Base-by-base conservation (phyloP, 1,140 invertebrate genomes). In the Pseudomyrmex pallidus region DNA sequence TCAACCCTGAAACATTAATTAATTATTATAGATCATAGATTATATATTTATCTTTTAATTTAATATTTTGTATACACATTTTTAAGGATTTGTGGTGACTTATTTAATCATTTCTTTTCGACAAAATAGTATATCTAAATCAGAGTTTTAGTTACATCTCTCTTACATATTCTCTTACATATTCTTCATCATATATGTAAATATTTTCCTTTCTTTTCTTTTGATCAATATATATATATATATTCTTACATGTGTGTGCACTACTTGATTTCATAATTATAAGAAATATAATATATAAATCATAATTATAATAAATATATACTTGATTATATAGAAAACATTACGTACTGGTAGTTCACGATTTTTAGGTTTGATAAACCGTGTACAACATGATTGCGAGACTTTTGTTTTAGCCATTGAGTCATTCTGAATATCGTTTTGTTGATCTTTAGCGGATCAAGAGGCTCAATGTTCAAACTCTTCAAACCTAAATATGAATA, bases 381-480 rank as follows among this genome's bases (percentile, higher is more conserved):
- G 73, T 95, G 85, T 8, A 96, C 66, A 77, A 95, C 95, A 48
- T 96, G 94, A 88, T 96, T 95, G 66, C 91, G 93, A 90, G 96
- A 96, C 64, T 95, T 93, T 85, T 96, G 96, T 20, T 93, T 94
- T 50, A 96, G 93, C 46, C 93, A 96, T 95, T 0, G 95, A 94
- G 0, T 95, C 95, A 2, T 94, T 4, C 93, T 94, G 0, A 95
- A 95, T 15, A 96, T 96, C 85, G 94, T 93, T 82, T 96, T 91
- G 2, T 94, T 90, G 8, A 96, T 93, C 1, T 89, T 83, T 3
- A 96, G 88, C 0, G 96, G 96, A 77, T 96, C 96, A 35, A 96
- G 82, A 0, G 94, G 93, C 7, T 89, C 35, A 62, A 93, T 85
- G 78, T 89, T 91, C 44, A 93, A 87, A 15, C 62, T 86, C 35